Evolutionary conservation across 30 jellyfish, hydroid and myxozoan genomes (phyloP).

Genomic region (Catostylus mosaicus): DNA sequence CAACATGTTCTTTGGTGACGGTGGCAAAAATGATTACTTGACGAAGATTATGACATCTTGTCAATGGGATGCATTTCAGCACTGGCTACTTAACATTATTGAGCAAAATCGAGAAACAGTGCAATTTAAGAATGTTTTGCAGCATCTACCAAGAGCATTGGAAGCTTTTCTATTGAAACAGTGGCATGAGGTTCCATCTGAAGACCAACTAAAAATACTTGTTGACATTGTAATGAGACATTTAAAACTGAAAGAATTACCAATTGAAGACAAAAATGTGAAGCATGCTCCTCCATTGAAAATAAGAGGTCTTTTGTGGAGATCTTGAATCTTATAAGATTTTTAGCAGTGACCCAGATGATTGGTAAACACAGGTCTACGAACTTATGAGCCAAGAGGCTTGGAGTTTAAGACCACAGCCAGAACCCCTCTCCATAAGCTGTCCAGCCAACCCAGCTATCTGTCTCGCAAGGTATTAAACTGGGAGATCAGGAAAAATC

Average conservation of each 20-base stretch:
- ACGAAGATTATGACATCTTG: slow-evolving; percentile 86
- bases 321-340: slow-evolving; percentile 73
- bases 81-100: slow-evolving; percentile 92
- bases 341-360: too few species aligned
- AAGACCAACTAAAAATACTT: slow-evolving; percentile 67
- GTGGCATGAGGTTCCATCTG: slow-evolving; percentile 96
- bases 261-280: slow-evolving; percentile 21
- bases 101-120: slow-evolving; percentile 82
- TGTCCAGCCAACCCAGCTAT: too few species aligned
- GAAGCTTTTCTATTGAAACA: slow-evolving; percentile 80
- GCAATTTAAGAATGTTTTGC: slow-evolving; percentile 79
- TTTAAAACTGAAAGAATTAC: slow-evolving; percentile 63
- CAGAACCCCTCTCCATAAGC: too few species aligned
- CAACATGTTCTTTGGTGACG: slow-evolving; percentile 97
- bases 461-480: too few species aligned
- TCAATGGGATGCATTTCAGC: slow-evolving; percentile 85
- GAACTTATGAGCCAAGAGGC: too few species aligned
- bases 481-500: too few species aligned
- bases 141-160: slow-evolving; percentile 66
- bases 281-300: slow-evolving; percentile 92
- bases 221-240: slow-evolving; percentile 62
- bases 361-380: too few species aligned
- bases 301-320: slow-evolving; percentile 95
- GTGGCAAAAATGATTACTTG: slow-evolving; percentile 76
- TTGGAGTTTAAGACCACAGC: too few species aligned